Evolutionary conservation across 2,797 vertebrate genomes (phyloP).

Genomic region (Platyrinchus mystaceus): DNA sequence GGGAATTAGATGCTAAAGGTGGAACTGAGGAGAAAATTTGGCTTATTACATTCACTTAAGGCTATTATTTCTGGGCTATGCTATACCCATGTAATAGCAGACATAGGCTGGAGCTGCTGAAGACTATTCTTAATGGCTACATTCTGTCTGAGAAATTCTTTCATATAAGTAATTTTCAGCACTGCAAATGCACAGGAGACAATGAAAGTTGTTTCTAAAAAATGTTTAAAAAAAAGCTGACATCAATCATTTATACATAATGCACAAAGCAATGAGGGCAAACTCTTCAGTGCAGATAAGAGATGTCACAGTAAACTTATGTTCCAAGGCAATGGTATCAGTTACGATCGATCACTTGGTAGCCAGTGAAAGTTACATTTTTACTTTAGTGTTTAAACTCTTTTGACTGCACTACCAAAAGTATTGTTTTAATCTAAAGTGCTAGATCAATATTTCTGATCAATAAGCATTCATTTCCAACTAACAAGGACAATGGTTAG

Average conservation of each 20-base stretch:
- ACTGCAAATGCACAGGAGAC: slow-evolving; percentile 56
- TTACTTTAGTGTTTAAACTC: slow-evolving; percentile 82
- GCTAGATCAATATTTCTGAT: slow-evolving; percentile 78
- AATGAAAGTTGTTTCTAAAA: slow-evolving; percentile 72
- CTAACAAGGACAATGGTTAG: slow-evolving; percentile 76
- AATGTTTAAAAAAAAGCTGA: slow-evolving; percentile 71
- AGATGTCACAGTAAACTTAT: slow-evolving; percentile 83
- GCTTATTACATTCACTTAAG: not conserved
- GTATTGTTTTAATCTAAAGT: slow-evolving; percentile 80
- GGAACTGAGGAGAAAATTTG: not conserved
- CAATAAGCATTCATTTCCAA: slow-evolving; percentile 80
- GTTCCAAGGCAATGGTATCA: slow-evolving; percentile 80
- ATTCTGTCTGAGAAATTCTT: slow-evolving; percentile 53
- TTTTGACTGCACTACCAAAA: slow-evolving; percentile 77
- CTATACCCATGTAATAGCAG: slow-evolving; percentile 7
- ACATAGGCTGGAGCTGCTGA: slow-evolving; percentile 18
- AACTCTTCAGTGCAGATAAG: slow-evolving; percentile 84
- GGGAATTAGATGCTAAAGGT: not conserved
- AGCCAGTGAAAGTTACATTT: slow-evolving; percentile 80
- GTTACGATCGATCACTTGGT: slow-evolving; percentile 83
- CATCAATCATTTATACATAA: slow-evolving; percentile 79
- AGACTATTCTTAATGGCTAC: slow-evolving; percentile 60
- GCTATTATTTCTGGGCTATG: slow-evolving; percentile 39
- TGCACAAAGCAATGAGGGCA: slow-evolving; percentile 75
- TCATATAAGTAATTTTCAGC: slow-evolving; percentile 63